Base-by-base conservation (phyloP, 2,113 vertebrate genomes). In the Cinclus mexicanus region DNA sequence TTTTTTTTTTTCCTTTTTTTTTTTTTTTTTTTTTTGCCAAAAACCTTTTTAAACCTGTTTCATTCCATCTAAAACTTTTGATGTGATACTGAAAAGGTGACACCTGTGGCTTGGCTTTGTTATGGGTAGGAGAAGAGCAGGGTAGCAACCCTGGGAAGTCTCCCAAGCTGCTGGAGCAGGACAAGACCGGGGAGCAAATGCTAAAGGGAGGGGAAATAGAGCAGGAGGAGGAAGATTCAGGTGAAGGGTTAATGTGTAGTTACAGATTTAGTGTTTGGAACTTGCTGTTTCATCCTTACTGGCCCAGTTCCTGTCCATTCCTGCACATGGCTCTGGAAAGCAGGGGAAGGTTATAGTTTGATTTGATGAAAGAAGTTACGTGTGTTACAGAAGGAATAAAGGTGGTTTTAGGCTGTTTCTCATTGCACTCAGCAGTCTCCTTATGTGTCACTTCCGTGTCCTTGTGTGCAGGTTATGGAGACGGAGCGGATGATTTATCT, bases 401-500 rank as follows among this genome's bases (percentile, higher is more conserved):
- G n/a, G 13, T 33, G 55, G 19, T 5, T 10, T 81, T 20, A 18
- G 59, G 42, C 28, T 4, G 1, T 44, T 84, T 69, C 60, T 47
- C 42, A 1, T 37, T 44, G 39, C 74, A 12, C 57, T 42, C 21
- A 9, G 63, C 90, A 60, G 63, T 77, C 94, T 97, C 96, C 96
- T 95, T 57, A 90, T 12, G 85, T 95, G 78, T 95, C 78, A 12
- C 70, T 97, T 86, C 44, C 92, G 59, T 95, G 97, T 93, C 96
- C 97, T 97, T 98, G 96, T 12, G 74, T 87, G 29, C 96, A 99
- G 99, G 99, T 99, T 92, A 99, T 99, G 99, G 99, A 99, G 98
- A 99, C 99, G 0, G 99, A 99, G 92, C 93, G 99, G 95, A 99
- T 99, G 98, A 99, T 99, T 98, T 99, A 99, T 97, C 98, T 99